phyloP scores from a whole-genome alignment of 2,113 vertebrate species.

The Peromyscus maniculatus region DNA sequence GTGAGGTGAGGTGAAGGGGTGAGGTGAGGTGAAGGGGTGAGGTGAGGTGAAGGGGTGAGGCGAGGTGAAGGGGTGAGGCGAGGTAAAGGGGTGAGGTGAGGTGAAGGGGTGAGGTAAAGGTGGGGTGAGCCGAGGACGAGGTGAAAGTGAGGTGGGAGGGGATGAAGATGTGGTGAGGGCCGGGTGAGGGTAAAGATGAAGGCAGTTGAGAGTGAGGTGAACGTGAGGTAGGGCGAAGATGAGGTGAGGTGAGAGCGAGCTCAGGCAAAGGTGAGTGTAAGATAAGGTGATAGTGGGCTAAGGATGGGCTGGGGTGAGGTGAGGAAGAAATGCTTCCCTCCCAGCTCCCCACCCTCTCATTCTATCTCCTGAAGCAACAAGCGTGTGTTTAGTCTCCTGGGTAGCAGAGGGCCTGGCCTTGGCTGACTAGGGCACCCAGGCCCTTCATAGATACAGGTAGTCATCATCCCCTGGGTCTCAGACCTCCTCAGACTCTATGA shows the following conservation, averaged over 20 bases:
- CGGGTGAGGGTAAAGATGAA: not conserved
- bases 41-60: not conserved
- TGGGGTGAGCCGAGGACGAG: not conserved
- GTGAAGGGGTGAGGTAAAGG: not conserved
- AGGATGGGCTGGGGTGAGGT: not conserved
- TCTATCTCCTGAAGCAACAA: not conserved
- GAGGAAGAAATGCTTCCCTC: not conserved
- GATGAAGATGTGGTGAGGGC: not conserved
- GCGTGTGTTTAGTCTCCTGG: not conserved
- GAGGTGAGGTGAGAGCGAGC: not conserved
- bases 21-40: not conserved
- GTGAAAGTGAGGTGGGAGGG: not conserved
- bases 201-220: not conserved
- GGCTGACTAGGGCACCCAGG: not conserved
- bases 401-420: not conserved
- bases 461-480: not conserved
- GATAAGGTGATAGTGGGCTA: not conserved
- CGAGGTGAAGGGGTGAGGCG: no score
- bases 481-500: rapidly evolving
- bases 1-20: not conserved
- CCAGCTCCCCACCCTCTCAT: not conserved
- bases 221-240: rapidly evolving
- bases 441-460: not conserved
- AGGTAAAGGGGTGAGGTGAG: not conserved
- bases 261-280: not conserved